phyloP scores from a whole-genome alignment of 2,888 invertebrate genomes.

The Zonitis immaculata region DNA sequence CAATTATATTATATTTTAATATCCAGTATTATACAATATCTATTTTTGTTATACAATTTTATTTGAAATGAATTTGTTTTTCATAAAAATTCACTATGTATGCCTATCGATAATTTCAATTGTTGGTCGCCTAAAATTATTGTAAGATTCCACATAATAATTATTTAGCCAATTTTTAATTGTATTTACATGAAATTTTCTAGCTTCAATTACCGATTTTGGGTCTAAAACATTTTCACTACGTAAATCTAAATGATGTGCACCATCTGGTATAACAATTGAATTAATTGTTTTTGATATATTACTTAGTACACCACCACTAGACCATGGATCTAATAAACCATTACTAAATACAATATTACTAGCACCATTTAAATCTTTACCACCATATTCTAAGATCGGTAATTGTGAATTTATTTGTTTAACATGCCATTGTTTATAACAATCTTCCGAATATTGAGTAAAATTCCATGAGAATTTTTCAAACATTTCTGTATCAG shows the following conservation, averaged over 20 bases:
- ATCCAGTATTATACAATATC: slow-evolving; percentile 2
- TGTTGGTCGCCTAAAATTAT: background rate
- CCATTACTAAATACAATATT: slow-evolving; percentile 83
- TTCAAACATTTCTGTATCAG: slow-evolving; percentile 77
- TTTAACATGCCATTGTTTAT: slow-evolving; percentile 61
- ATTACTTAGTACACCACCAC: slow-evolving; percentile 72
- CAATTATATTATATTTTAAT: slow-evolving; percentile 3
- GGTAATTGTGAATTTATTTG: slow-evolving; percentile 61
- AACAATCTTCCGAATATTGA: slow-evolving; percentile 63
- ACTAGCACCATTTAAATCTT: slow-evolving; percentile 60
- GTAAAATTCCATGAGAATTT: slow-evolving; percentile 68
- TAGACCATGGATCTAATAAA: slow-evolving; percentile 81
- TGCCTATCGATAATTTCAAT: background rate
- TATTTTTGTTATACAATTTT: background rate
- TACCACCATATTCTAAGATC: slow-evolving; percentile 75
- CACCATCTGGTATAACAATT: slow-evolving; percentile 73
- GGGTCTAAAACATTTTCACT: slow-evolving; percentile 61
- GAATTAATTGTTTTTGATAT: slow-evolving; percentile 62
- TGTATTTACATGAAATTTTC: slow-evolving; percentile 57
- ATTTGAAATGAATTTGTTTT: background rate
- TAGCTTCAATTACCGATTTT: slow-evolving; percentile 57
- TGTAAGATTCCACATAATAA: slow-evolving; percentile 6
- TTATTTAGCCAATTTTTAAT: slow-evolving; percentile 56
- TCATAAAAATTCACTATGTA: background rate
- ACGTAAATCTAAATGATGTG: slow-evolving; percentile 83